These are phyloP conservation scores for Vanessa cardui DNA, from an alignment of 2,888 invertebrate species.

Conservation along the genomic window DNA sequence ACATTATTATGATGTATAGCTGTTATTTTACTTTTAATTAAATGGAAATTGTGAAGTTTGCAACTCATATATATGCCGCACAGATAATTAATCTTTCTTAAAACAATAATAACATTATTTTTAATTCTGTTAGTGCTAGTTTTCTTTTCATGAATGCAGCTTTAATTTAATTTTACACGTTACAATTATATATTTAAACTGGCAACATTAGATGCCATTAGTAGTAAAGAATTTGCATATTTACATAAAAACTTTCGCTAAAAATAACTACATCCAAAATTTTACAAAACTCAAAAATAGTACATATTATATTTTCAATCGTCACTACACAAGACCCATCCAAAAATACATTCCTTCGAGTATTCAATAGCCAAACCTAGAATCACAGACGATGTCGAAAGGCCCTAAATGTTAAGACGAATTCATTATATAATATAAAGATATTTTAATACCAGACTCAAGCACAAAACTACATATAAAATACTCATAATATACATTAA, in stretches of 20 bases:
- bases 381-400: conserved; percentile 39
- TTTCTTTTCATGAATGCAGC: too few relatives aligned
- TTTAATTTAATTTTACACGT: too few relatives aligned
- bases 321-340: conserved; percentile 29
- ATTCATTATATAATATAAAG: conserved; percentile 7
- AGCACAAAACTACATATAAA: neutral
- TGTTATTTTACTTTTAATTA: neutral
- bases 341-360: conserved; percentile 42
- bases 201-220: neutral
- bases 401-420: conserved; percentile 22
- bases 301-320: conserved; percentile 1
- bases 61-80: too few relatives aligned
- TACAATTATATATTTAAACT: neutral
- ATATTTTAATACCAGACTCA: neutral
- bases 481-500: too few relatives aligned
- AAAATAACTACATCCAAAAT: conserved; percentile 14
- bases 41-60: too few relatives aligned
- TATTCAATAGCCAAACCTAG: conserved; percentile 30
- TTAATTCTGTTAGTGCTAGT: too few relatives aligned
- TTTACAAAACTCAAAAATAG: conserved; percentile 17
- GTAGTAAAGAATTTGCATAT: neutral
- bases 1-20: neutral
- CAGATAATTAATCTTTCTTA: too few relatives aligned
- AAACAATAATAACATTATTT: too few relatives aligned
- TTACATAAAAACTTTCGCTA: neutral